A percentile compares a stretch with the other conserved stretches of the same genome.
These are phyloP conservation scores for Petrophora chlorosata DNA, from an alignment of 2,888 invertebrate species.

Conservation along the genomic window DNA sequence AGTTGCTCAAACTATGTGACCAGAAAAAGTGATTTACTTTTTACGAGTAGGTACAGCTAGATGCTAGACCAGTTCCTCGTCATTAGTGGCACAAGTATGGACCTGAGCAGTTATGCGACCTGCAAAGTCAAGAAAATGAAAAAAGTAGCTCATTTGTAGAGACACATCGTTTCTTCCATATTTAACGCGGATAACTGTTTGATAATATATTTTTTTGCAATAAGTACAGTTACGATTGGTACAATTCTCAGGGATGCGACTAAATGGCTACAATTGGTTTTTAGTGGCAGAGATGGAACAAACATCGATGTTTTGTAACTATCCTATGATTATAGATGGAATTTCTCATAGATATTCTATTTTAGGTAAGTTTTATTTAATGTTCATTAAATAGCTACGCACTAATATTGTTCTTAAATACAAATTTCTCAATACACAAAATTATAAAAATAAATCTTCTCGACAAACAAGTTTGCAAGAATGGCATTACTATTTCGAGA, in stretches of 20 bases:
- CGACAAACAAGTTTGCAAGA: too few species aligned
- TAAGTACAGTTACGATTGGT: conserved; percentile 11
- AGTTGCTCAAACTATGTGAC: conserved; percentile 6
- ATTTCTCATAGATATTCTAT: too few species aligned
- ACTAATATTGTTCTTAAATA: too few species aligned
- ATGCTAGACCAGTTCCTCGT: conserved; percentile 56
- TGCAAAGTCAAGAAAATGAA: conserved; percentile 36
- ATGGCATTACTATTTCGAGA: too few species aligned
- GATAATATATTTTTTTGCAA: neutral
- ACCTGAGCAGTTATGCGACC: conserved; percentile 47
- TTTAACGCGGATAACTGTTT: conserved; percentile 22
- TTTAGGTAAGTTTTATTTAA: too few species aligned
- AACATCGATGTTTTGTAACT: too few species aligned
- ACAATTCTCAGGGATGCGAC: conserved; percentile 23
- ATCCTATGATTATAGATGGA: too few species aligned
- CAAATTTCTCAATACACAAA: too few species aligned
- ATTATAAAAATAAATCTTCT: too few species aligned
- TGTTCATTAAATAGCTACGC: too few species aligned
- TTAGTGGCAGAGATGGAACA: too few species aligned
- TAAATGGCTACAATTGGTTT: too few species aligned
- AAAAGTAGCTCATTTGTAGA: conserved; percentile 39
- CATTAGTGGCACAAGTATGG: conserved; percentile 49
- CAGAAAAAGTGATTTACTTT: conserved; percentile 20
- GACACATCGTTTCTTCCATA: conserved; percentile 34
- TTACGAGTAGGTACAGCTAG: conserved; percentile 1